Evolutionary conservation across 2,888 invertebrate genomes (phyloP).

Genomic region (Sabatieria punctata): DNA sequence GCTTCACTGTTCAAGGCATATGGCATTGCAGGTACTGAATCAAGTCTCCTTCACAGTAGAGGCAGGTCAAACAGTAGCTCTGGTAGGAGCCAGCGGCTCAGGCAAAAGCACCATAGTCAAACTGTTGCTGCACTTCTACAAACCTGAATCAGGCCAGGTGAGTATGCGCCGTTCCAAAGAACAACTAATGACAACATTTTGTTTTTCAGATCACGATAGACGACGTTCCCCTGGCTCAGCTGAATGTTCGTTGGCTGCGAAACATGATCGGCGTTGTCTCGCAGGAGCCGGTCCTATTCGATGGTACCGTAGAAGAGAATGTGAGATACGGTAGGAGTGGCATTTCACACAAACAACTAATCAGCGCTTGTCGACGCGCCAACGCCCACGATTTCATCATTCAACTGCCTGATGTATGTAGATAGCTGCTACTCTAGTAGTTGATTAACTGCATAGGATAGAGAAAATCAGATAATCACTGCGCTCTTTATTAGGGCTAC

Average conservation of each 20-base stretch:
- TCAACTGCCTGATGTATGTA: constrained; percentile 20
- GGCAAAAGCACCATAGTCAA: no score
- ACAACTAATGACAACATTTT: no score
- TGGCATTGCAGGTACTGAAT: no score
- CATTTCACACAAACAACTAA: constrained; percentile 20
- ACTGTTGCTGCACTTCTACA: no score
- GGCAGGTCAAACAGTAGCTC: constrained; percentile 24
- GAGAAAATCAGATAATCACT: constrained; percentile 5
- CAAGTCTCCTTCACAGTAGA: no score
- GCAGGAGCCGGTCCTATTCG: constrained; percentile 76
- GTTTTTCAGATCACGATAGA: constrained; percentile 31
- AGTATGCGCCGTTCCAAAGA: no score
- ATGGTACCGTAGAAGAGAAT: constrained; percentile 68
- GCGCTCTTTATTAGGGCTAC: constrained; percentile 42
- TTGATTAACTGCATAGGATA: no score
- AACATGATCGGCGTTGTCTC: constrained; percentile 48
- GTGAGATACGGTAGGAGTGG: constrained; percentile 56
- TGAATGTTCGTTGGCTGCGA: constrained; percentile 38
- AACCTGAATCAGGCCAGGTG: no score
- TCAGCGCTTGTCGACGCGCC: constrained; percentile 25
- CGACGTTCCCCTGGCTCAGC: constrained; percentile 32
- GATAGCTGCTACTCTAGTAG: no score
- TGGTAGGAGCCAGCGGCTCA: constrained; percentile 26
- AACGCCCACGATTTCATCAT: constrained; percentile 32
- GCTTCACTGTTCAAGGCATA: no score